A percentile compares a stretch with the other conserved stretches of the same genome.
Evolutionary conservation across 2,797 vertebrate species (phyloP).

Genomic region (Rhynchotus rufescens): DNA sequence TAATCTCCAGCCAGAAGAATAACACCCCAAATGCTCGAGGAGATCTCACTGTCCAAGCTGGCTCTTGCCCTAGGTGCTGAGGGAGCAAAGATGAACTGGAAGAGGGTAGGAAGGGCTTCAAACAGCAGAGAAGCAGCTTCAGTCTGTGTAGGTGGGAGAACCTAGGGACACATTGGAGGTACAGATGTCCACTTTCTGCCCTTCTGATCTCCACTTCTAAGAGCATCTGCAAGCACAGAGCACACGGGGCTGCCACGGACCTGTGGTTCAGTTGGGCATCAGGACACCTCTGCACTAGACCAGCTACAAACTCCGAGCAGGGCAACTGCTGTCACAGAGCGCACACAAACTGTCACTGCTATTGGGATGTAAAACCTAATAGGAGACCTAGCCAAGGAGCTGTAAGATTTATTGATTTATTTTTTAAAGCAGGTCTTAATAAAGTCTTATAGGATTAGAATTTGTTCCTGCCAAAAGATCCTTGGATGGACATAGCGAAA

Average conservation of each 20-base stretch:
- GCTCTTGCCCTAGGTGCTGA: background rate
- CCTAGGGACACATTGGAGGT: background rate
- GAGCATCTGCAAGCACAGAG: background rate
- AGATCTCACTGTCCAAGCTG: background rate
- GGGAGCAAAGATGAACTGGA: background rate
- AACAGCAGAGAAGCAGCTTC: background rate
- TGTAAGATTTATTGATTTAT: slow-evolving; percentile 16
- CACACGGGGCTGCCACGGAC: background rate
- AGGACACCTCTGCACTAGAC: background rate
- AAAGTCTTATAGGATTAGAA: slow-evolving; percentile 32
- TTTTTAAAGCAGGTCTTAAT: slow-evolving; percentile 6
- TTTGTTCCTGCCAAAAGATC: slow-evolving; percentile 36
- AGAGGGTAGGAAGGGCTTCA: background rate
- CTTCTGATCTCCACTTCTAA: background rate
- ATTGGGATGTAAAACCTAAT: background rate
- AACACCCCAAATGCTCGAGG: background rate
- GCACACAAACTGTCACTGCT: fast-evolving
- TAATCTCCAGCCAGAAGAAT: background rate
- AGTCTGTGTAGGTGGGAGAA: background rate
- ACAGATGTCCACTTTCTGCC: background rate
- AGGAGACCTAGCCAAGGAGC: background rate
- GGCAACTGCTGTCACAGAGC: fast-evolving
- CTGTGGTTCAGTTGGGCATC: background rate
- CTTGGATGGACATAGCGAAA: background rate
- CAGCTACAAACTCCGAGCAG: background rate